Percentiles rank a stretch among this genome's conserved stretches.
phyloP scores from a whole-genome alignment of 2,113 vertebrate genomes.

The Fregata magnificens region DNA sequence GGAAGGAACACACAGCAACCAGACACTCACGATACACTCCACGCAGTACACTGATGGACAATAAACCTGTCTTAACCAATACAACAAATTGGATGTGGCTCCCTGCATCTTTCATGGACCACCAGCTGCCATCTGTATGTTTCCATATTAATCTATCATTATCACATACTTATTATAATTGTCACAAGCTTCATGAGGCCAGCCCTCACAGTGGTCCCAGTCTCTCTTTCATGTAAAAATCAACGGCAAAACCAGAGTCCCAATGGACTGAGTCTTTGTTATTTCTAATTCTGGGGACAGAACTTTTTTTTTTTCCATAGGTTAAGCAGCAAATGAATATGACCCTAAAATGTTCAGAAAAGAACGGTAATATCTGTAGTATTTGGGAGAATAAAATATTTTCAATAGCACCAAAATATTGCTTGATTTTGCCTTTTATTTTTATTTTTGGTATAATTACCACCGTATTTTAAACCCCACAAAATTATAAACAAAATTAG shows the following conservation, averaged over 20 bases:
- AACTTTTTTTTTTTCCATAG: not conserved
- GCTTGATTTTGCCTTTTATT: not conserved
- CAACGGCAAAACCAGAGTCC: not conserved
- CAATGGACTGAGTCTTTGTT: not conserved
- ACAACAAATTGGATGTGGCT: not conserved
- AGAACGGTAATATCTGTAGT: not conserved
- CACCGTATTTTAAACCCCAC: not conserved
- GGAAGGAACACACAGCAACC: not conserved
- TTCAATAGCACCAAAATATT: not conserved
- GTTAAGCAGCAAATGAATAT: not conserved
- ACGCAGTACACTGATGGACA: not conserved
- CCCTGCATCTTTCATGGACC: not conserved
- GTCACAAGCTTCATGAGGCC: not conserved
- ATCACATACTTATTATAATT: not conserved
- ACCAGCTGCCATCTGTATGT: not conserved
- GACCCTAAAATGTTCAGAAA: not conserved
- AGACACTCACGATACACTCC: fast-evolving
- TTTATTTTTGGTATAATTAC: not conserved
- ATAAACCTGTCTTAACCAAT: not conserved
- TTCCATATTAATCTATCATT: constrained; percentile 6
- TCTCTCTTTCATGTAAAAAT: not conserved
- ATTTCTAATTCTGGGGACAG: not conserved
- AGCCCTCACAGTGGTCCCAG: not conserved
- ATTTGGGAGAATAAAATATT: not conserved
- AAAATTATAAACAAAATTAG: not conserved